Evolutionary conservation across 2,113 vertebrate species (phyloP), one percentile per base, ranked within the genome.

Genomic region (Sminthopsis crassicaudata): DNA sequence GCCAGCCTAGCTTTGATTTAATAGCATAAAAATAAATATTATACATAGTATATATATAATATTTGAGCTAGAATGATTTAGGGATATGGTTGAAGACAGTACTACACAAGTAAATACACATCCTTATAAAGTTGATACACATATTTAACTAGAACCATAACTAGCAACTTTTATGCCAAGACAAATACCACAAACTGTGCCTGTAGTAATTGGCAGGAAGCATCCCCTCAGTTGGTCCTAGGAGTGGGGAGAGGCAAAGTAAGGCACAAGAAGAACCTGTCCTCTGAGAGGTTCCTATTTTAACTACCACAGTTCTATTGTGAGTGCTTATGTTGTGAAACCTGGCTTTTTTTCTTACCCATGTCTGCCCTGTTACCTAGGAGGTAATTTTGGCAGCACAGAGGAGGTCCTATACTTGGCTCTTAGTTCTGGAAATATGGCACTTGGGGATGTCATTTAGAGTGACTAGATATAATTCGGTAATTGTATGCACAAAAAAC

Each of bases 321-420:
- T 92, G 42, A 30, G 52, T 16, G 91, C 48, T 96, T 51, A 97
- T 97, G n/a, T 92, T 96, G 98, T 97, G 95, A 90, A 92, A 91
- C 97, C 3, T 94, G 30, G 36, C 11, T 97, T 96, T 97, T 94
- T 92, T 96, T 67, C 16, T 91, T 95, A 92, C 48, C 16, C 90
- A 67, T 19, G 67, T 84, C 46, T 48, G 46, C 2, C 46, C 90
- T 91, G 3, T 92, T 94, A 84, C 51, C 67, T 94, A 96, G 67
- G 89, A 96, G 53, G 46, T 96, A 48, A 60, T 27, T 95, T 95
- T 51, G 97, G 57, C 48, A 48, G 48, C 48, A 48, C 5, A 48
- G 6, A 48, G 48, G 48, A 48, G 48, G 48, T 48, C 48, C 48
- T 48, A 48, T 48, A 48, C 48, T 48, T 48, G 48, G 48, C 0